Percentiles rank a stretch among this genome's conserved stretches.
phyloP scores from a whole-genome alignment of 2,113 vertebrate genomes.

The Pristiophorus japonicus region DNA sequence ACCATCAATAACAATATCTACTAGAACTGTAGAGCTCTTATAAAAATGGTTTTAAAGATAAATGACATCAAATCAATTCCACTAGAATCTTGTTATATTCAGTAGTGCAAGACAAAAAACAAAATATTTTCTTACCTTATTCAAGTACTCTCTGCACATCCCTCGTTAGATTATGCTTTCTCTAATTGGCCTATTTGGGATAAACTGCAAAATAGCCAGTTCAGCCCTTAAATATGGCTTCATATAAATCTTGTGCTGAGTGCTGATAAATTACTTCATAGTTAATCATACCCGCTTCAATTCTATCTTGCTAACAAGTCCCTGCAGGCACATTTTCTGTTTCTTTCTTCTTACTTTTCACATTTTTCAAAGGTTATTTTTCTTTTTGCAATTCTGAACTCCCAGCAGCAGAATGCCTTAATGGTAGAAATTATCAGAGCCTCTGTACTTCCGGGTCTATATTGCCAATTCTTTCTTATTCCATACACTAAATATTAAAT shows the following conservation, averaged over 20 bases:
- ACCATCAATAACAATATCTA: not conserved
- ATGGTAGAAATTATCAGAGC: too few relatives aligned
- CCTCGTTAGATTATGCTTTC: not conserved
- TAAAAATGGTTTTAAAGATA: not conserved
- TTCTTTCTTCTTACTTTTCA: too few relatives aligned
- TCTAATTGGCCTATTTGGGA: not conserved
- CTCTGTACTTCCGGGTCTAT: too few relatives aligned
- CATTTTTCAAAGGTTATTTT: too few relatives aligned
- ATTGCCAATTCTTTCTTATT: too few relatives aligned
- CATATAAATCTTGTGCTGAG: not conserved
- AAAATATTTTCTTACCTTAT: not conserved
- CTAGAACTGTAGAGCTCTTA: not conserved
- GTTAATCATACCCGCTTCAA: not conserved
- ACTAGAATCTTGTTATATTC: not conserved
- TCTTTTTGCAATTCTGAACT: too few relatives aligned
- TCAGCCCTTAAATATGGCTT: not conserved
- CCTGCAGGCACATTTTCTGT: too few relatives aligned
- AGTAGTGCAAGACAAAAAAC: not conserved
- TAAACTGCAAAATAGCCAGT: not conserved
- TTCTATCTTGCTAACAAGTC: too few relatives aligned
- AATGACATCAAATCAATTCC: conserved; percentile 1
- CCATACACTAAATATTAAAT: too few relatives aligned
- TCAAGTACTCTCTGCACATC: not conserved
- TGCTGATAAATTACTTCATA: not conserved
- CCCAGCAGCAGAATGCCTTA: too few relatives aligned